Evolutionary conservation across 2,113 vertebrate species (phyloP).

Genomic region (Platichthys stellatus): DNA sequence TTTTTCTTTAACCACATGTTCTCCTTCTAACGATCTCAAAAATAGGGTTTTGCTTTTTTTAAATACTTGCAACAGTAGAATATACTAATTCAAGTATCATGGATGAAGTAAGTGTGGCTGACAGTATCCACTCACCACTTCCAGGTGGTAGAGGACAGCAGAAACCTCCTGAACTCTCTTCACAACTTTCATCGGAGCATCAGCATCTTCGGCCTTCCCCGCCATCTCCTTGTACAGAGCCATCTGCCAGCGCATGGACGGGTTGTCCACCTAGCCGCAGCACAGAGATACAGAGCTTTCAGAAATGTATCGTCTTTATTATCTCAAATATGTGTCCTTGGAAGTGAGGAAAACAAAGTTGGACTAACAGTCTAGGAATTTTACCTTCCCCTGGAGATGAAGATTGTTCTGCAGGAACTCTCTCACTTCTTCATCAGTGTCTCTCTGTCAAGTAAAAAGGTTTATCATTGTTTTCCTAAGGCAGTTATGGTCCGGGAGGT

Average conservation of each 20-base stretch:
- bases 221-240: constrained; percentile 90
- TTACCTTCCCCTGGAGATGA: constrained; percentile 93
- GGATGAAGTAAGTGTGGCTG: neutral
- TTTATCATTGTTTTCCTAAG: constrained; percentile 11
- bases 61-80: too few species aligned
- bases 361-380: neutral
- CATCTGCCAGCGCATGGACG: constrained; percentile 95
- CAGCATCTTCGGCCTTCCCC: constrained; percentile 90
- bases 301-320: neutral
- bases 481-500: neutral
- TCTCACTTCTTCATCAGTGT: constrained; percentile 95
- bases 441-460: constrained; percentile 83
- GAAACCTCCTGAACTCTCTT: constrained; percentile 93
- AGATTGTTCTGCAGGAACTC: constrained; percentile 94
- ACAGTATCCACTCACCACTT: constrained; percentile 80
- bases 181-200: constrained; percentile 89
- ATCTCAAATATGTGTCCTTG: neutral
- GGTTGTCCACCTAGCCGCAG: constrained; percentile 87
- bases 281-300: constrained; percentile 26
- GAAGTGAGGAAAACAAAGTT: neutral
- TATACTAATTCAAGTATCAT: too few species aligned
- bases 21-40: too few species aligned
- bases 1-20: neutral
- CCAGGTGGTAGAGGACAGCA: constrained; percentile 91
- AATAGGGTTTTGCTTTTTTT: neutral